Base-by-base conservation (phyloP, 2,888 invertebrate genomes). In the Thymelicus acteon region DNA sequence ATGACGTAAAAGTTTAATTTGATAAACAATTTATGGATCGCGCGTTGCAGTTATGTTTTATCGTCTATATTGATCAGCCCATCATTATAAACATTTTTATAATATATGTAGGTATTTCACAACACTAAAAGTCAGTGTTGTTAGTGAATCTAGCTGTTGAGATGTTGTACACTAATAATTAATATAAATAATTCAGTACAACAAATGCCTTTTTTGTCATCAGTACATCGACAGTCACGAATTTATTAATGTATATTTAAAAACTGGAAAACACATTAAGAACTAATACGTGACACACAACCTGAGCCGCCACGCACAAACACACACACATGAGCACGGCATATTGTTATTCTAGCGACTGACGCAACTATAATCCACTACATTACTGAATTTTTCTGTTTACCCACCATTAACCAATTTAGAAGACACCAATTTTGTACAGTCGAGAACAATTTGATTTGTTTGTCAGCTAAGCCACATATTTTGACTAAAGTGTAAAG, bases 381-480 rank as follows among this genome's bases (percentile, higher is more conserved):
- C 48, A 63, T 78, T 79, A 74, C 81, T 78, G 74, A 75, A 71
- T 76, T 77, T 77, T 78, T 49, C 57, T 66, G 67, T 72, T 65
- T 67, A 40, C 31, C 12, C 52, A 31, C 58, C 48, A 70, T 52
- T 64, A 70, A 64, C 87, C 85, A 81, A 83, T 76, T 85, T 86
- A 83, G 85, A 82, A 86, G 83, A 87, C 84, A 85, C 86, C 81
- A 83, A 84, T 85, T 84, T 74, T 61, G 82, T 82, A 86, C 79
- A 76, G 62, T 63, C 63, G 57, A 54, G 15, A 47, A 44, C 44
- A 47, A n/a, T 60, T 13, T 31, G 31, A 31, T 31, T 24, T 31
- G 31, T 31, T 31, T 31, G 3, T 31, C 31, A 31, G 31, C 31
- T 31, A 31, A 31, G 19, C 19, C 19, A 2, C 19, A 19, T 19